Evolutionary conservation across 1,140 invertebrate species (phyloP).

Genomic region (Venustaconcha ellipsiformis): DNA sequence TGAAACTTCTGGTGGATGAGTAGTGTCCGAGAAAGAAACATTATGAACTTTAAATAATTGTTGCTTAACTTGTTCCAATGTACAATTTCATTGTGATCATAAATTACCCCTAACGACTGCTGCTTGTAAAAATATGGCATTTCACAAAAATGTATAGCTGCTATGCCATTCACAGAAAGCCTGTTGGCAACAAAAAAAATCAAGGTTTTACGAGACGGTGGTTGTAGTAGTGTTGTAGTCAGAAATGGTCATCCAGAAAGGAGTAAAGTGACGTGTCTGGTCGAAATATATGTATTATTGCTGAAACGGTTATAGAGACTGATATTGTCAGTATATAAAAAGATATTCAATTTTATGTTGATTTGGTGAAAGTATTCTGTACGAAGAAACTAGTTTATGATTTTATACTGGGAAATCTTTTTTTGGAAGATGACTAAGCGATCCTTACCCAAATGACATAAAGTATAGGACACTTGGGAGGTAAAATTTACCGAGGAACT

Average conservation of each 20-base stretch:
- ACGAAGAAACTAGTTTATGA: conserved; percentile 38
- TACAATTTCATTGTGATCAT: too few species aligned
- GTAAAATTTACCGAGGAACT: too few species aligned
- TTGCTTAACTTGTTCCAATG: too few species aligned
- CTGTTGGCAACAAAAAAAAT: conserved; percentile 8
- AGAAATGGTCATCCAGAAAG: neutral
- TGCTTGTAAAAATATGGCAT: too few species aligned
- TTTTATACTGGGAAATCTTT: conserved; percentile 35
- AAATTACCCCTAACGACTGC: too few species aligned
- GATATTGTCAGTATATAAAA: conserved; percentile 16
- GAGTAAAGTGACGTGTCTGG: conserved; percentile 12
- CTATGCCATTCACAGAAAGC: conserved; percentile 15
- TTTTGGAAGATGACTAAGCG: conserved; percentile 10
- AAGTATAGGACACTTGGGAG: neutral
- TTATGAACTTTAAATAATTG: too few species aligned
- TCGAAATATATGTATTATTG: conserved; percentile 24
- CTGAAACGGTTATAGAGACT: conserved; percentile 19
- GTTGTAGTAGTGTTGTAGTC: conserved; percentile 36
- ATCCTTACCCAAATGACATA: neutral
- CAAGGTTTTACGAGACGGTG: conserved; percentile 32
- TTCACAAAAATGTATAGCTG: too few species aligned
- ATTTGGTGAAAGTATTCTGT: conserved; percentile 20
- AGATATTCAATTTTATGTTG: conserved; percentile 33
- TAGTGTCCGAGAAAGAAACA: too few species aligned
- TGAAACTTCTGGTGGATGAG: too few species aligned